Conservation (phyloP, 2,797 vertebrate genomes). For the Diplodus puntazzo region DNA sequence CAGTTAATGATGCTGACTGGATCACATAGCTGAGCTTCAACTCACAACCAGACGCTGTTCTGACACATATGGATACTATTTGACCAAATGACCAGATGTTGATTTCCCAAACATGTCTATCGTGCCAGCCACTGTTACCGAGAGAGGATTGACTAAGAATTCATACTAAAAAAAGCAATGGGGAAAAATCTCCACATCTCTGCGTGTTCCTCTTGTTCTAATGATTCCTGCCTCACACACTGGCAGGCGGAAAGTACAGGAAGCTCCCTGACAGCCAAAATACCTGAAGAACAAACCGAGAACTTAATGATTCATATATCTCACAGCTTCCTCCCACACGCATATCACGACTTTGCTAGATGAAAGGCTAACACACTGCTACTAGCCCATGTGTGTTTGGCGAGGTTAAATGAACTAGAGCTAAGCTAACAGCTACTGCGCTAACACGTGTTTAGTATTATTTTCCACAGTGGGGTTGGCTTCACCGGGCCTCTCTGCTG, state of each 20-base stretch:
- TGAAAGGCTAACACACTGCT: background rate
- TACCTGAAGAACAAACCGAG: constrained; percentile 18
- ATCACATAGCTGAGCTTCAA: constrained; percentile 67
- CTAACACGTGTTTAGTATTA: constrained; percentile 60
- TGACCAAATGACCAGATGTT: constrained; percentile 78
- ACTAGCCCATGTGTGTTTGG: background rate
- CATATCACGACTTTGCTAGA: constrained; percentile 12
- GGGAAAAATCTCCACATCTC: constrained; percentile 39
- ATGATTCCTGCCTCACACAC: constrained; percentile 25
- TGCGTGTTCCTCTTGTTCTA: constrained; percentile 38
- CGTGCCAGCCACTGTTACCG: constrained; percentile 68
- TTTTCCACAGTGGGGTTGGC: constrained; percentile 38
- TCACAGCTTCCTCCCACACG: constrained; percentile 2
- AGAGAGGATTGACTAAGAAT: constrained; percentile 57
- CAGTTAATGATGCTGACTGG: constrained; percentile 61
- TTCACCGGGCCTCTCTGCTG: constrained; percentile 29
- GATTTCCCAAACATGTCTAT: constrained; percentile 74
- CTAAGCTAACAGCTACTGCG: constrained; percentile 42
- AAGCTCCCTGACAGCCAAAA: constrained; percentile 29
- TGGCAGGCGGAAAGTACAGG: constrained; percentile 20
- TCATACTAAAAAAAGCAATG: constrained; percentile 41
- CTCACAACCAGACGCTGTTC: constrained; percentile 67
- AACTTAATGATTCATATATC: constrained; percentile 14
- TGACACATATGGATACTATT: constrained; percentile 75
- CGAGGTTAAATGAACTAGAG: constrained; percentile 14